Base-by-base conservation (phyloP, 2,113 vertebrate species). In the Cavia porcellus region DNA sequence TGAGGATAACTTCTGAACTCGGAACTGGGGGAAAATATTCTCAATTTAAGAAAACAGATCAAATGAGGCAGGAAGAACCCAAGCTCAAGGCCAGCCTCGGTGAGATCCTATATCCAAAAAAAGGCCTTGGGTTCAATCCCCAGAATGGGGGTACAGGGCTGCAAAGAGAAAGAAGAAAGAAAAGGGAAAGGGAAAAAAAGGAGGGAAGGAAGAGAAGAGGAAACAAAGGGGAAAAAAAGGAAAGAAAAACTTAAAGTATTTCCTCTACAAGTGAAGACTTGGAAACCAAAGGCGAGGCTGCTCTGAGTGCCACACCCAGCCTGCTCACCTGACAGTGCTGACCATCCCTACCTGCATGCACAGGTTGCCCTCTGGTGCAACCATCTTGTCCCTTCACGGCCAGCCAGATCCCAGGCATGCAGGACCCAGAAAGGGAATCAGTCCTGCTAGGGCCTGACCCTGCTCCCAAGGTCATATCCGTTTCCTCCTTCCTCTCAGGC, bases 321-420 rank as follows among this genome's bases (percentile, higher is more conserved):
- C 25, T 17, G 35, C 35, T 42, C 70, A 42, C 0, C 2, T 47
- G 59, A 35, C 70, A 10, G 17, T 8, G 59, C 83, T 77, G 59
- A n/a, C 5, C 0, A 2, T 1, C 5, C 17, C 11, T 80, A n/a
- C 22, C 12, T 0, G 10, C 20, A 57, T 3, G 25, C 15, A 47
- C 10, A 7, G 35, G 15, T 11, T 35, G 4, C 28, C 61, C 32
- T 68, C 25, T 15, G 25, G 8, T 12, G 15, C 22, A 62, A n/a
- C 57, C 1, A 3, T 12, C 59, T n/a, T 45, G 10, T 11, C 35
- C 28, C 20, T 59, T 64, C 11, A 14, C 30, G 3, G 79, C 24
- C 45, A 64, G 47, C 35, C 42, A 45, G 61, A 35, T 24, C 30
- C 42, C 47, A 52, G 32, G 55, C 8, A 17, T 15, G 5, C 30